These are phyloP conservation scores for Patagioenas fasciata DNA, from an alignment of 2,113 vertebrate genomes.

Conservation along the genomic window DNA sequence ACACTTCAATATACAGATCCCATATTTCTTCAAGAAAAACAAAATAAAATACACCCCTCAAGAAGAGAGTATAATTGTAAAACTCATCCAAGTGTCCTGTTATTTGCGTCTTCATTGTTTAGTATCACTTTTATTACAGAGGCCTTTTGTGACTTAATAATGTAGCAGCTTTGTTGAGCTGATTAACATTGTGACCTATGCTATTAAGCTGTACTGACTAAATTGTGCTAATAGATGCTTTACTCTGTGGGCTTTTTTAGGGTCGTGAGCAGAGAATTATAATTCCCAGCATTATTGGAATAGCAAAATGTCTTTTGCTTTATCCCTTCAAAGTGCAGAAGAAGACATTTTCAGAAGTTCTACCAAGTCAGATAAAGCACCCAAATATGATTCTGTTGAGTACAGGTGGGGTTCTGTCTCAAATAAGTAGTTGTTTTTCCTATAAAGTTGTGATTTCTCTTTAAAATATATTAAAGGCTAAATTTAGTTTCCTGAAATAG, in stretches of 20 bases:
- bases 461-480: neutral
- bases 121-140: neutral
- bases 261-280: neutral
- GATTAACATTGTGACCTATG: neutral
- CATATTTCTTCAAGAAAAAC: neutral
- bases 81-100: neutral
- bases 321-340: neutral
- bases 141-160: neutral
- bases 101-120: neutral
- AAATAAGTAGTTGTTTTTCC: neutral
- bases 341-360: neutral
- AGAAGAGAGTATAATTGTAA: neutral
- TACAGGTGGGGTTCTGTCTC: neutral
- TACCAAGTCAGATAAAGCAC: neutral
- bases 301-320: neutral
- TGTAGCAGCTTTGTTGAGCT: neutral
- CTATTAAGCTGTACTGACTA: neutral
- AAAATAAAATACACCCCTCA: neutral
- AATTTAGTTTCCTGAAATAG: neutral
- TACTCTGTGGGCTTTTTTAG: neutral
- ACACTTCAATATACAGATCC: neutral
- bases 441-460: neutral
- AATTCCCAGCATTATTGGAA: neutral
- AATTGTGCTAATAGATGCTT: neutral
- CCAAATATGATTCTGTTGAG: neutral